Conservation (phyloP, 2,113 vertebrate genomes). For the Nycticebus coucang region DNA sequence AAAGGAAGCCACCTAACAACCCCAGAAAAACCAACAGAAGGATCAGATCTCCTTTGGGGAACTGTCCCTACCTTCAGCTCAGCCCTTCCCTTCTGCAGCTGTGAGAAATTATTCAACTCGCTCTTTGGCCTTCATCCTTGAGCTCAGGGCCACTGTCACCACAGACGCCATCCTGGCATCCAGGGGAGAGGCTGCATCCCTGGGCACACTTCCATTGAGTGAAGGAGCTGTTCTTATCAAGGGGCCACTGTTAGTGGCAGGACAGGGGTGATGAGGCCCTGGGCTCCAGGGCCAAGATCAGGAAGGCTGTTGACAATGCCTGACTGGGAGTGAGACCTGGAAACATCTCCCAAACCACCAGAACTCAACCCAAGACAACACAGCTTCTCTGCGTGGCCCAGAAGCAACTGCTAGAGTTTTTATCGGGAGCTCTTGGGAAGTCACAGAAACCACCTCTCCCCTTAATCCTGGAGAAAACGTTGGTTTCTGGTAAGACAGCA, state of each 20-base stretch:
- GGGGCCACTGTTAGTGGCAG: background rate
- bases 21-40: background rate
- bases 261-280: background rate
- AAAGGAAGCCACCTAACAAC: background rate
- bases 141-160: background rate
- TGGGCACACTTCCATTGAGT: too few species aligned
- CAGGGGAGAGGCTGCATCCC: background rate
- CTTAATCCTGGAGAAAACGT: too few species aligned
- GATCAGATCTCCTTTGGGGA: background rate
- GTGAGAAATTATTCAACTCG: fast-evolving
- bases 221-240: background rate
- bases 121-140: fast-evolving
- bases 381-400: background rate
- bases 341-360: background rate
- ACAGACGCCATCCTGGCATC: background rate
- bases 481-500: background rate
- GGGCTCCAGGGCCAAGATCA: background rate
- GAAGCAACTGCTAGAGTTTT: fast-evolving
- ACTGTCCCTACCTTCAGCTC: background rate
- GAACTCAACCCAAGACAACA: fast-evolving
- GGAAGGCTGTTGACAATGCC: fast-evolving
- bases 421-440: background rate
- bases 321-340: background rate
- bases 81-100: background rate
- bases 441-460: too few species aligned